phyloP scores from a whole-genome alignment of 1,140 invertebrate genomes.

The Paraescarpia echinospica region DNA sequence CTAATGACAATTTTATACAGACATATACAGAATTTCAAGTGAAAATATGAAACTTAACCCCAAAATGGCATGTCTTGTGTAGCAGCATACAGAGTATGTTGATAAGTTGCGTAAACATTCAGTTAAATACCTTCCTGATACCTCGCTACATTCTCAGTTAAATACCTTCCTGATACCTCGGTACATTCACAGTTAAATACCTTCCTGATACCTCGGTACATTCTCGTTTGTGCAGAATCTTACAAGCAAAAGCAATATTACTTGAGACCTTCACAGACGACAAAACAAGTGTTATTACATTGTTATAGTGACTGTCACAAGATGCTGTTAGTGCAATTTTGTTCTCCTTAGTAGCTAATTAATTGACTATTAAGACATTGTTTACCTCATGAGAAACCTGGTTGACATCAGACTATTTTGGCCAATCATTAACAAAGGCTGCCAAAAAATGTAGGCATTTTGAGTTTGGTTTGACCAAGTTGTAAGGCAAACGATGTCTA shows the following conservation, averaged over 20 bases:
- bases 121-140: too few relatives aligned
- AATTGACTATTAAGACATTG: too few relatives aligned
- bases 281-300: not conserved
- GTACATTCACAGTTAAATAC: not conserved
- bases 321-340: not conserved
- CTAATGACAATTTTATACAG: not conserved
- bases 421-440: too few relatives aligned
- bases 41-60: not conserved
- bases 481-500: too few relatives aligned
- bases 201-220: too few relatives aligned
- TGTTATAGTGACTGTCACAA: not conserved
- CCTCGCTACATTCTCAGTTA: not conserved
- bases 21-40: not conserved
- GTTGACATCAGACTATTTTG: too few relatives aligned
- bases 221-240: not conserved
- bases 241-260: not conserved
- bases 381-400: too few relatives aligned
- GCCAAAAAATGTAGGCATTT: too few relatives aligned
- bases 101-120: not conserved
- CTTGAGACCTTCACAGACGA: not conserved
- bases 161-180: too few relatives aligned
- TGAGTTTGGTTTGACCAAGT: too few relatives aligned
- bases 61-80: not conserved
- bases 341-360: not conserved
- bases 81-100: not conserved